Evolutionary conservation across 2,113 vertebrate species (phyloP).

Genomic region (Zosterops hypoxanthus): DNA sequence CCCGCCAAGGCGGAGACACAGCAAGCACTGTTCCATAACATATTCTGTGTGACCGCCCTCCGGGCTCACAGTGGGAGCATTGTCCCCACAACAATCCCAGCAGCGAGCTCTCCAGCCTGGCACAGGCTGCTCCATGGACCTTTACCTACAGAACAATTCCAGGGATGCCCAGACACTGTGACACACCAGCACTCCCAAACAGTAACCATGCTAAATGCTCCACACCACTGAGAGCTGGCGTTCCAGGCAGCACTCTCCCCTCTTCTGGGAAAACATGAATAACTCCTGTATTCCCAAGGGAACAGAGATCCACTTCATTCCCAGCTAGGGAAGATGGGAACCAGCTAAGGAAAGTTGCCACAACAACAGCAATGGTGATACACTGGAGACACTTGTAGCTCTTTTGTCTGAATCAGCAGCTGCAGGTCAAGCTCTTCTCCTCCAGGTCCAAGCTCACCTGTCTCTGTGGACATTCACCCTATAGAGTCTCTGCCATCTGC

Average conservation of each 20-base stretch:
- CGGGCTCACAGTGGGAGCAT: conserved; percentile 60
- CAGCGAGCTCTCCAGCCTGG: conserved; percentile 45
- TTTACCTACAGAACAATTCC: conserved; percentile 33
- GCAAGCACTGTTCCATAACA: conserved; percentile 59
- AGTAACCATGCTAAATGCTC: not conserved
- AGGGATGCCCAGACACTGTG: not conserved
- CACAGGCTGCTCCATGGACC: conserved; percentile 21
- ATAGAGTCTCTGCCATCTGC: not conserved
- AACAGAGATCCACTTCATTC: conserved; percentile 21
- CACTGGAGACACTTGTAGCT: not conserved
- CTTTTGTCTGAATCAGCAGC: not conserved
- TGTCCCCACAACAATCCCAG: conserved; percentile 54
- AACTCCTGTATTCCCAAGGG: not conserved
- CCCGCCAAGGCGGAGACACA: conserved; percentile 70
- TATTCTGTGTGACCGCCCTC: conserved; percentile 14
- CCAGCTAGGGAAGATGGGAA: not conserved
- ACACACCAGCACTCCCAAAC: not conserved
- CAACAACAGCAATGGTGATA: not conserved
- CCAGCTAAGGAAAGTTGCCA: not conserved
- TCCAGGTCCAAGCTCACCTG: not conserved
- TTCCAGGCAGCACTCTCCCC: not conserved
- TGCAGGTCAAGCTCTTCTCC: not conserved
- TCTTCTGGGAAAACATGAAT: not conserved
- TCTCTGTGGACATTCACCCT: not conserved
- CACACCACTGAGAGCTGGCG: not conserved